Percentiles rank a stretch among this genome's conserved stretches.
Conservation (phyloP, 1,140 invertebrate genomes). For the Zaprionus nigranus region DNA sequence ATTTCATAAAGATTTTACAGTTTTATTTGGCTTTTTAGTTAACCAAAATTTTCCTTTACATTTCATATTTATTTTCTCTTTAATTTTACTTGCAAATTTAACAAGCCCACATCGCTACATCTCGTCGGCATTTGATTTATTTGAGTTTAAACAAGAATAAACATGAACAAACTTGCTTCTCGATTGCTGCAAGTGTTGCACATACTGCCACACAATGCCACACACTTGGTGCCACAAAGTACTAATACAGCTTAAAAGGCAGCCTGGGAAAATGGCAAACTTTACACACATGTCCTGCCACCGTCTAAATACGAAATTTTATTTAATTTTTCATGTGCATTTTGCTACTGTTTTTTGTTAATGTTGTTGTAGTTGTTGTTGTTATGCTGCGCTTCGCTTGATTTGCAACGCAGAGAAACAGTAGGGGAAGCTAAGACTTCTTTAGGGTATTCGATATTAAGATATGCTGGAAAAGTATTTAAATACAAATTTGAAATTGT, state of each 20-base stretch:
- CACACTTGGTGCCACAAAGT: not conserved
- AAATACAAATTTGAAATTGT: not conserved
- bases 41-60: not conserved
- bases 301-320: slow-evolving; percentile 28
- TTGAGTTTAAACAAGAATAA: not conserved
- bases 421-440: not conserved
- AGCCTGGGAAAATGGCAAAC: slow-evolving; percentile 42
- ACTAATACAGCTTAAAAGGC: slow-evolving; percentile 28
- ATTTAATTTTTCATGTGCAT: slow-evolving; percentile 42
- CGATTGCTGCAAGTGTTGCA: not conserved
- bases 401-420: slow-evolving; percentile 33
- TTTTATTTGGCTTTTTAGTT: not conserved
- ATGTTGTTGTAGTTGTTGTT: not conserved
- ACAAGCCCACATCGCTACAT: not conserved
- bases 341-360: not conserved
- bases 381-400: slow-evolving; percentile 25
- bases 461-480: not conserved
- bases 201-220: not conserved
- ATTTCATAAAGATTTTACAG: not conserved
- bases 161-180: not conserved
- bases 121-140: not conserved
- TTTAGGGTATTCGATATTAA: not conserved
- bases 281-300: slow-evolving; percentile 37
- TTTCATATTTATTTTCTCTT: not conserved
- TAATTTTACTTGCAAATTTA: not conserved